Percentiles rank a stretch among this genome's conserved stretches.
Evolutionary conservation across 1,140 invertebrate species (phyloP).

Genomic region (Ceratosolen fusciceps): DNA sequence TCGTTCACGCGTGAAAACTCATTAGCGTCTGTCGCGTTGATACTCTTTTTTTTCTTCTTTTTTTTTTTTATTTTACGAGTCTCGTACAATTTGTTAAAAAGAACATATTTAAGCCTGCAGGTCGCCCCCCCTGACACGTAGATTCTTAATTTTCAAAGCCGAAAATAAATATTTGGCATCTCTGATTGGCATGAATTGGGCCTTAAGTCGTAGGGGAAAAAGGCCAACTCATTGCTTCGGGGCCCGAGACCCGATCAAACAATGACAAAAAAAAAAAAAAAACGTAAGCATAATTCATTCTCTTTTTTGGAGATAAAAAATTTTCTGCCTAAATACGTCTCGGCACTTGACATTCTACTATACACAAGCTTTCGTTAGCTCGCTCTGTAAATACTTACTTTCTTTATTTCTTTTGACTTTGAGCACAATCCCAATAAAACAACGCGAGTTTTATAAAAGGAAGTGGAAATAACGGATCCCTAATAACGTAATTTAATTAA

Average conservation of each 20-base stretch:
- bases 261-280: too few relatives aligned
- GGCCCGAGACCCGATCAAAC: not conserved
- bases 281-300: too few relatives aligned
- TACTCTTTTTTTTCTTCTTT: too few relatives aligned
- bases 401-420: not conserved
- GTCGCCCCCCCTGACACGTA: too few relatives aligned
- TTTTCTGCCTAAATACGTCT: not conserved
- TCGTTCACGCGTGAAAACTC: not conserved
- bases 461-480: too few relatives aligned
- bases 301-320: not conserved
- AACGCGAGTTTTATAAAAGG: too few relatives aligned
- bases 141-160: not conserved
- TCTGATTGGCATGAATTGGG: not conserved
- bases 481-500: too few relatives aligned
- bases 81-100: too few relatives aligned
- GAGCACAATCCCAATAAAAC: too few relatives aligned
- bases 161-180: conserved; percentile 26
- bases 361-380: not conserved
- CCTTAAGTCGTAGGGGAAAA: not conserved
- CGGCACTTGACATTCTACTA: not conserved
- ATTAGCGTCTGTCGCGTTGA: not conserved
- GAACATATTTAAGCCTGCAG: too few relatives aligned
- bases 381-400: not conserved
- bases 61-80: too few relatives aligned
- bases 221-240: not conserved